Evolutionary conservation across 2,888 invertebrate genomes (phyloP), one percentile per base, ranked within the genome.

Genomic region (Agrotis puta): DNA sequence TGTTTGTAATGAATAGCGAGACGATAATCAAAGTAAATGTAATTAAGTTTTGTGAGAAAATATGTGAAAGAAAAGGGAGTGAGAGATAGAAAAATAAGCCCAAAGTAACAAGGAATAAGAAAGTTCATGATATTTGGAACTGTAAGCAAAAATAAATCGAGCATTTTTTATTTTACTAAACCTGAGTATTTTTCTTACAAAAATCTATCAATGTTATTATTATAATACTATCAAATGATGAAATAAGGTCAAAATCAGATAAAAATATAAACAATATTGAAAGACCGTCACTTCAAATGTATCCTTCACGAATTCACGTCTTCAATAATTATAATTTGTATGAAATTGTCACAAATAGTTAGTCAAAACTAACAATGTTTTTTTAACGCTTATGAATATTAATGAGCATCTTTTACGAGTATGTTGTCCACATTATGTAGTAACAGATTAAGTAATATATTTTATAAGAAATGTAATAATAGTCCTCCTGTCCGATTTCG

Each of bases 291-390:
- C 20, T 65, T 22, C 2, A 11, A 14, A 20, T 43, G 54, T 50
- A 22, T 16, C 4, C 39, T 56, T 58, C 24, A 47, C n/a, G 4
- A 54, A 59, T 27, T 56, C 43, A 53, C 27, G 7, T 39, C 62
- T 57, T 43, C 45, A 76, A 68, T 63, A 70, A 51, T 69, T 22
- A 67, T 39, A 20, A 27, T 39, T 13, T 27, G 22, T 48, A 50
- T 68, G 47, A 69, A 78, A 74, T 68, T 45, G 70, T 74, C 66
- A 71, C 50, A 79, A 39, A 56, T 76, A 54, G 66, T 79, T 62
- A 68, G n/a, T n/a, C n/a, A n/a, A n/a, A n/a, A 62, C 80, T 74
- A 70, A 81, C 77, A 86, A 79, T 75, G 65, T 78, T 84, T 84
- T n/a, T 80, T 78, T 83, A 61, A 79, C 73, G 85, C 66, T 74